Conservation (phyloP, 2,113 vertebrate genomes). For the Brachyhypopomus gauderio region DNA sequence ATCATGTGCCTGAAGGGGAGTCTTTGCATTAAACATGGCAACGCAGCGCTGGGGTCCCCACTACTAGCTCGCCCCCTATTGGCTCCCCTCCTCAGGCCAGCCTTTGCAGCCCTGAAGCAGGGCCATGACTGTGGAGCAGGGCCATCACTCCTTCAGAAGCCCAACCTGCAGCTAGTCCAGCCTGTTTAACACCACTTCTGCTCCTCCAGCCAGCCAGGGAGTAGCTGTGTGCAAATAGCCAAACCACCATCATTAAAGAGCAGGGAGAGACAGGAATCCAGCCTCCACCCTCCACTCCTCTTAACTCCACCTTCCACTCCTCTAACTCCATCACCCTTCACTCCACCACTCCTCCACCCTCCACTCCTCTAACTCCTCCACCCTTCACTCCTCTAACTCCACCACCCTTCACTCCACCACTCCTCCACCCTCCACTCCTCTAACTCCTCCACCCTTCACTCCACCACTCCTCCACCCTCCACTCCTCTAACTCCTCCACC, state of each 20-base stretch:
- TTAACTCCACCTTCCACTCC: too few species aligned
- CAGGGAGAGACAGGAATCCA: neutral
- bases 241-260: neutral
- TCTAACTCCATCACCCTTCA: too few species aligned
- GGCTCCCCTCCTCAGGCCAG: neutral
- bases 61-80: too few species aligned
- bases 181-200: neutral
- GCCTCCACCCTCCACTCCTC: neutral
- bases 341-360: too few species aligned
- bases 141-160: neutral
- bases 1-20: slow-evolving; percentile 12
- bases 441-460: too few species aligned
- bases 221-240: neutral
- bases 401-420: too few species aligned
- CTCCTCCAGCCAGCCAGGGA: neutral
- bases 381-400: too few species aligned
- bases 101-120: neutral
- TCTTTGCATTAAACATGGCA: slow-evolving; percentile 30
- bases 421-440: too few species aligned
- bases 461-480: too few species aligned
- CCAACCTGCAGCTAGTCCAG: neutral
- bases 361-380: too few species aligned
- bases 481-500: too few species aligned
- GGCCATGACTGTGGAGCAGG: neutral
- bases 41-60: too few species aligned